A percentile compares a stretch with the other conserved stretches of the same genome.
These are phyloP conservation scores for Deroplatys truncata DNA, from an alignment of 2,888 invertebrate species.

Conservation along the genomic window DNA sequence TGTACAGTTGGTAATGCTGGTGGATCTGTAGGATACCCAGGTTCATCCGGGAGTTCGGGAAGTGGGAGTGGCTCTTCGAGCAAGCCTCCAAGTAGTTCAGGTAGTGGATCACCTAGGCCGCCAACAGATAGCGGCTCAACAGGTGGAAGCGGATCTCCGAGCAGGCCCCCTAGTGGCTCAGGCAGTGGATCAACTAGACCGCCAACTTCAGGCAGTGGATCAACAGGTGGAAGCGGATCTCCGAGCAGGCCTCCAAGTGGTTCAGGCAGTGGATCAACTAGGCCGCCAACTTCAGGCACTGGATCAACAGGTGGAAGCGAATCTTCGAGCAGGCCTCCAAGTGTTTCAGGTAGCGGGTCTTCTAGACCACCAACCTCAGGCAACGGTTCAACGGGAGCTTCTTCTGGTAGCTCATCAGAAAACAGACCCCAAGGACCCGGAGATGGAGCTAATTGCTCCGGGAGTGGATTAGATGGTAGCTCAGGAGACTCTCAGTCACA, in stretches of 20 bases:
- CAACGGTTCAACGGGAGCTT: not conserved
- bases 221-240: no score
- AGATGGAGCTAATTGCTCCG: not conserved
- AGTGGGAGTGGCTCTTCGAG: not conserved
- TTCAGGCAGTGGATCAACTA: not conserved
- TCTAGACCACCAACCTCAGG: no score
- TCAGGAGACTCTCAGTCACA: not conserved
- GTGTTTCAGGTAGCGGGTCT: no score
- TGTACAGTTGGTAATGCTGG: not conserved
- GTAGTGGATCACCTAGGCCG: no score
- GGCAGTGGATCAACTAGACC: not conserved
- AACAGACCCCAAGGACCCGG: no score
- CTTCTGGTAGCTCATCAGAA: not conserved
- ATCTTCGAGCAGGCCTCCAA: not conserved
- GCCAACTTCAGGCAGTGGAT: not conserved
- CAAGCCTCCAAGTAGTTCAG: not conserved
- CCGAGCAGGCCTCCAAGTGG: no score
- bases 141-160: no score
- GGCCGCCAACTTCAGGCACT: no score
- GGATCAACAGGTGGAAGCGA: not conserved
- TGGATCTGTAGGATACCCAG: no score
- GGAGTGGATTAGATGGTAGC: not conserved
- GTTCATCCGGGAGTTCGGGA: not conserved
- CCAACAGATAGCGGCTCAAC: not conserved
- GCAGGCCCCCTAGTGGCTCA: no score